Conservation (phyloP, 2,797 vertebrate species). For the Odontamblyopus lacepedii region DNA sequence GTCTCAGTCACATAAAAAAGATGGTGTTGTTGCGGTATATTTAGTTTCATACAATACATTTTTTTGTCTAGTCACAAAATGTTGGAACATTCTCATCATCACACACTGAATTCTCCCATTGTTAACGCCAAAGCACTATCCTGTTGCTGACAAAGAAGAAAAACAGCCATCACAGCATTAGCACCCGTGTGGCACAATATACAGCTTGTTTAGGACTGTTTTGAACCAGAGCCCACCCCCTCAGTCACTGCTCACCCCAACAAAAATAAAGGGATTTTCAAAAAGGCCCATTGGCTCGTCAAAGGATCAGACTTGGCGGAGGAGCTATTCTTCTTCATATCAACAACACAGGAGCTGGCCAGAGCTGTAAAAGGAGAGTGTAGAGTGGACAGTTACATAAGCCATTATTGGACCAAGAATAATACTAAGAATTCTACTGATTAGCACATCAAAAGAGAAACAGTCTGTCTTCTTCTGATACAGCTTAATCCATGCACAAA, state of each 20-base stretch:
- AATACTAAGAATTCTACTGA: not conserved
- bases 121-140: conserved; percentile 50
- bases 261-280: conserved; percentile 47
- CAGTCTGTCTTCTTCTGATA: not conserved
- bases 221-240: conserved; percentile 55
- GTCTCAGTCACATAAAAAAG: not conserved
- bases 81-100: conserved; percentile 31
- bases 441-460: conserved; percentile 1
- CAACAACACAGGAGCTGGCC: conserved; percentile 48
- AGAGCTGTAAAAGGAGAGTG: conserved; percentile 17
- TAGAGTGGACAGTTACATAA: conserved; percentile 26
- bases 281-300: conserved; percentile 58
- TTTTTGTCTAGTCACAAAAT: conserved; percentile 23
- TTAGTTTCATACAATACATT: too few species aligned
- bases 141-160: conserved; percentile 52
- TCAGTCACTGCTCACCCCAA: conserved; percentile 51
- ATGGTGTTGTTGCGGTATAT: not conserved
- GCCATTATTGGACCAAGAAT: not conserved
- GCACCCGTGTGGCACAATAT: conserved; percentile 64
- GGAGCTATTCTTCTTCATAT: conserved; percentile 45
- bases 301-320: conserved; percentile 62
- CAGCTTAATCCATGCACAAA: not conserved
- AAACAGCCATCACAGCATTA: conserved; percentile 52
- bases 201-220: conserved; percentile 64
- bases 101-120: conserved; percentile 54